These are phyloP conservation scores for Zoanthus sociatus DNA, from an alignment of 92 coral and sea anemone genomes.

Conservation along the genomic window DNA sequence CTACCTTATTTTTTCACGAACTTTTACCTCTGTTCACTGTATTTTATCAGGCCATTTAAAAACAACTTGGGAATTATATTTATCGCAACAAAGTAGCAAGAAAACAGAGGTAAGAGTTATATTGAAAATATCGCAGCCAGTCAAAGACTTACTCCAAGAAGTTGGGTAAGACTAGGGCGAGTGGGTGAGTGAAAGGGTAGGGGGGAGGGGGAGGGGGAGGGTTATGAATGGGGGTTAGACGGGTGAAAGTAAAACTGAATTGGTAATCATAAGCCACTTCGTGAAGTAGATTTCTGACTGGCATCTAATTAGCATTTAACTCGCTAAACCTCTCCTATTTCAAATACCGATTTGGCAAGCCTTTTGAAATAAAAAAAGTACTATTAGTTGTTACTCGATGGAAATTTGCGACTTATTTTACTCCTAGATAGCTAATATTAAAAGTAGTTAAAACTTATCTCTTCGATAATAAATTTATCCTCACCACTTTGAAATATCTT, in stretches of 20 bases:
- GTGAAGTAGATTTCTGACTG: conserved; percentile 1
- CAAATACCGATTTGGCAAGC: not conserved
- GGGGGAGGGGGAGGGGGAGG: too few relatives aligned
- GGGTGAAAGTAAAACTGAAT: too few relatives aligned
- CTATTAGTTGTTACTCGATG: not conserved
- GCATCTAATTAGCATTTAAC: not conserved
- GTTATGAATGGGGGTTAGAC: not conserved
- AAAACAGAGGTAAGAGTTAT: conserved; percentile 3
- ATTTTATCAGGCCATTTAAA: not conserved
- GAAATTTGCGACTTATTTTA: conserved; percentile 16
- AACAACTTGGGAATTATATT: not conserved
- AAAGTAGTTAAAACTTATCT: conserved; percentile 49
- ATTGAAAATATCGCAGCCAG: not conserved
- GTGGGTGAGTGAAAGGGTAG: not conserved
- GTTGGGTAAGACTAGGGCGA: not conserved
- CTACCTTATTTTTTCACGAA: conserved; percentile 5
- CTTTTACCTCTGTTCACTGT: not conserved
- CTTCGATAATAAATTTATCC: conserved; percentile 38
- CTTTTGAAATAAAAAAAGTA: conserved; percentile 3
- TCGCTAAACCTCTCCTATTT: conserved; percentile 21
- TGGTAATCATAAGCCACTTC: not conserved
- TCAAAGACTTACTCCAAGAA: conserved; percentile 6
- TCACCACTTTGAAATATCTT: conserved; percentile 88
- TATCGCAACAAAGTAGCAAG: not conserved
- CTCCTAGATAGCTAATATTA: conserved; percentile 1